Evolutionary conservation across 1,140 invertebrate genomes (phyloP).

Genomic region (Thaumetopoea pityocampa): DNA sequence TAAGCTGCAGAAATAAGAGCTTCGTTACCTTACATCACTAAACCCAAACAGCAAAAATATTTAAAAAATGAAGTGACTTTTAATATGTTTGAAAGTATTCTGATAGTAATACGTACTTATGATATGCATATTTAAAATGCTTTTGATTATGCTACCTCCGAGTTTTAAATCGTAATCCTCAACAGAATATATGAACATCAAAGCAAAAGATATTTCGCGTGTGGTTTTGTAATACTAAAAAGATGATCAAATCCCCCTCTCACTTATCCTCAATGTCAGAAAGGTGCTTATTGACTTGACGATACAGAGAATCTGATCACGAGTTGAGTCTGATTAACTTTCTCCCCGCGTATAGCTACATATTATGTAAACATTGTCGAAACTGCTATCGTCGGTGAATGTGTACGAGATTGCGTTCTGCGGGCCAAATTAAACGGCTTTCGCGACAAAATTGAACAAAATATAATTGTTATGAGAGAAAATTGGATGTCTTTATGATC

Average conservation of each 20-base stretch:
- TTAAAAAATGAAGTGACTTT: no score
- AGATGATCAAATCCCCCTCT: conserved; percentile 2
- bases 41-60: no score
- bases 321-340: conserved; percentile 16
- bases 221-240: no score
- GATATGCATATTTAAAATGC: no score
- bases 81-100: no score
- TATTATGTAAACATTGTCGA: conserved; percentile 23
- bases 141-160: no score
- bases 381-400: conserved; percentile 15
- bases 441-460: conserved; percentile 4
- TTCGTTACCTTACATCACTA: no score
- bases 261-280: conserved; percentile 1
- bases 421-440: conserved; percentile 6
- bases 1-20: no score
- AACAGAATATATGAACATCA: background rate
- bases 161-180: background rate
- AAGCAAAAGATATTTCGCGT: no score
- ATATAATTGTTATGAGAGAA: conserved; percentile 1
- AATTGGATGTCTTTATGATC: background rate
- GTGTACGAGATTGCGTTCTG: conserved; percentile 10
- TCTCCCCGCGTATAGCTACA: conserved; percentile 17
- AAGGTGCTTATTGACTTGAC: conserved; percentile 9
- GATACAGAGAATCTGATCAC: conserved; percentile 14
- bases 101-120: no score